Evolutionary conservation across 2,888 invertebrate genomes (phyloP).

Genomic region (Acanthopleura granulata): DNA sequence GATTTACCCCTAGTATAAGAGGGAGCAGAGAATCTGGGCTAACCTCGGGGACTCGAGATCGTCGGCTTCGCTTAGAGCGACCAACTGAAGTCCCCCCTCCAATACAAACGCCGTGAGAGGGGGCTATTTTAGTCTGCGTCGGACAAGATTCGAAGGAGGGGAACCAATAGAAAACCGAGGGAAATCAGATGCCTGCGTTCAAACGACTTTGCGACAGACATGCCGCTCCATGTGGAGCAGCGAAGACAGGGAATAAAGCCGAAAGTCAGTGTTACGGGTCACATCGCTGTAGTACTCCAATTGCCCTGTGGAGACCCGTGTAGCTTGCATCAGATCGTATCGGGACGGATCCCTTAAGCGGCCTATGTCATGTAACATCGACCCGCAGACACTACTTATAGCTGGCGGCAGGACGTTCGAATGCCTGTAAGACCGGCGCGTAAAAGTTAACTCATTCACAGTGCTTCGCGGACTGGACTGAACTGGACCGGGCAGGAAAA

Average conservation of each 20-base stretch:
- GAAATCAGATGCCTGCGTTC: background rate
- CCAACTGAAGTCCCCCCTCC: background rate
- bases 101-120: background rate
- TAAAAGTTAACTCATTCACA: no score
- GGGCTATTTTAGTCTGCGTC: background rate
- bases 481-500: background rate
- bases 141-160: no score
- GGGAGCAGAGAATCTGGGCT: no score
- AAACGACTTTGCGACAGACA: background rate
- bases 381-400: no score
- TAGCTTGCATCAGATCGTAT: no score
- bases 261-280: background rate
- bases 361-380: no score
- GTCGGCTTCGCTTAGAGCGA: background rate
- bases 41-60: no score
- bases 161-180: conserved; percentile 9
- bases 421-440: no score
- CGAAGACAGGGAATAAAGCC: background rate
- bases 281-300: background rate
- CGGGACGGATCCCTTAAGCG: no score
- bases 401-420: no score
- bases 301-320: background rate
- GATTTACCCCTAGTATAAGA: no score
- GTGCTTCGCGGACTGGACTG: no score
- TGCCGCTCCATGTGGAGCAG: background rate